A percentile compares a stretch with the other conserved stretches of the same genome.
Conservation (phyloP, 1,140 invertebrate species). For the Pseudachorutes palmiensis region DNA sequence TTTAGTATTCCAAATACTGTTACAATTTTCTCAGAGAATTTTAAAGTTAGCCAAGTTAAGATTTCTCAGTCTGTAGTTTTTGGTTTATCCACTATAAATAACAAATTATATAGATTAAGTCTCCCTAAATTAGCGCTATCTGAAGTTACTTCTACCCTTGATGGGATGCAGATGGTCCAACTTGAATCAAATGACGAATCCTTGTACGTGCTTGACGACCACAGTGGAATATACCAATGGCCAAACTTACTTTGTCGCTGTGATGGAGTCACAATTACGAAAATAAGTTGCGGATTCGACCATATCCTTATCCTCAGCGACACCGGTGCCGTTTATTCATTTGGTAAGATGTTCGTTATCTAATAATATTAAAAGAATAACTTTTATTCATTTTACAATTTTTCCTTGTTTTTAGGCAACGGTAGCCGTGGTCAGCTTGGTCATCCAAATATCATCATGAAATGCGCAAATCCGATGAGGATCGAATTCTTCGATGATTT, state of each 20-base stretch:
- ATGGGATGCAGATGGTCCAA: neutral
- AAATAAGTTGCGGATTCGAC: slow-evolving; percentile 67
- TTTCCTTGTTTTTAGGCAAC: slow-evolving; percentile 25
- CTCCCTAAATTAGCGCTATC: neutral
- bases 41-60: slow-evolving; percentile 10
- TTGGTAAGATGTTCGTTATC: slow-evolving; percentile 71
- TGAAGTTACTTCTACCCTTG: neutral
- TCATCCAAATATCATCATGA: slow-evolving; percentile 49
- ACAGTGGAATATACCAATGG: slow-evolving; percentile 21
- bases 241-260: slow-evolving; percentile 13
- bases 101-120: neutral
- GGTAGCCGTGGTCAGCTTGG: slow-evolving; percentile 75
- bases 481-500: slow-evolving; percentile 37
- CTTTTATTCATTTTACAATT: too few relatives aligned
- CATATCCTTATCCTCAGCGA: slow-evolving; percentile 64
- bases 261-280: slow-evolving; percentile 46
- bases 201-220: slow-evolving; percentile 21
- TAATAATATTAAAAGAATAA: too few relatives aligned
- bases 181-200: slow-evolving; percentile 17
- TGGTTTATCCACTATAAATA: neutral
- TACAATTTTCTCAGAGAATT: slow-evolving; percentile 9
- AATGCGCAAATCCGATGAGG: slow-evolving; percentile 23
- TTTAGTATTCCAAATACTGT: slow-evolving; percentile 6
- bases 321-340: slow-evolving; percentile 64
- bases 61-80: neutral